phyloP scores from a whole-genome alignment of 1,140 invertebrate genomes.

The Pseudobourletiella spinata region DNA sequence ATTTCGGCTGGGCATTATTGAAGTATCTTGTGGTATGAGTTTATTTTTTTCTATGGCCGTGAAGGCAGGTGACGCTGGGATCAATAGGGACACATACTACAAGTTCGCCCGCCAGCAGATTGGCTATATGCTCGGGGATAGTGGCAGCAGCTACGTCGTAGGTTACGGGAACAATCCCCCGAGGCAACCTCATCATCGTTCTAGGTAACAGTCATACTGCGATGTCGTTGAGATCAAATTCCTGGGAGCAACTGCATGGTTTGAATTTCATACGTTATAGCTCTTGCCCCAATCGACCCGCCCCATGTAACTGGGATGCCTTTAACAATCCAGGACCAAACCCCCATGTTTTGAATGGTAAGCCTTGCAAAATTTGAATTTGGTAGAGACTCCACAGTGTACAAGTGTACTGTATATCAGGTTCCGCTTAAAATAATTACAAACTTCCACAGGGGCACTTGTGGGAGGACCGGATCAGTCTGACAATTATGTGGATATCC shows the following conservation, averaged over 20 bases:
- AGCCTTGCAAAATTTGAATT: neutral
- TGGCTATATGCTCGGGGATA: conserved; percentile 43
- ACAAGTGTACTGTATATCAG: neutral
- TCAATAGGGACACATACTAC: too few relatives aligned
- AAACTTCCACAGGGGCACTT: conserved; percentile 42
- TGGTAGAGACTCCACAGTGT: neutral
- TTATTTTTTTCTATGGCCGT: conserved; percentile 23
- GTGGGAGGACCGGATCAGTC: conserved; percentile 50
- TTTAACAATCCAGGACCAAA: conserved; percentile 43
- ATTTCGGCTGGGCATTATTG: neutral
- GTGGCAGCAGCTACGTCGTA: conserved; percentile 44
- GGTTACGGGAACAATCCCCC: conserved; percentile 45
- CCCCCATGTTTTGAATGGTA: conserved; percentile 48
- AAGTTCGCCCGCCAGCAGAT: conserved; percentile 43
- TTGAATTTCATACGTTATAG: too few relatives aligned
- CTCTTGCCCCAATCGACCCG: conserved; percentile 44
- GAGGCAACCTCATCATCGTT: conserved; percentile 15
- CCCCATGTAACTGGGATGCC: conserved; percentile 46
- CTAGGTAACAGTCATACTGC: too few relatives aligned
- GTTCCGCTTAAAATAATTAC: neutral
- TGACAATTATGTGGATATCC: conserved; percentile 46
- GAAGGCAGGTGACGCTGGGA: too few relatives aligned
- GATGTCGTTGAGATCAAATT: too few relatives aligned
- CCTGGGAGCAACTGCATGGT: too few relatives aligned
- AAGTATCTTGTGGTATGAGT: neutral